phyloP scores from a whole-genome alignment of 2,797 vertebrate genomes.

The Mormyrops attenuatus region DNA sequence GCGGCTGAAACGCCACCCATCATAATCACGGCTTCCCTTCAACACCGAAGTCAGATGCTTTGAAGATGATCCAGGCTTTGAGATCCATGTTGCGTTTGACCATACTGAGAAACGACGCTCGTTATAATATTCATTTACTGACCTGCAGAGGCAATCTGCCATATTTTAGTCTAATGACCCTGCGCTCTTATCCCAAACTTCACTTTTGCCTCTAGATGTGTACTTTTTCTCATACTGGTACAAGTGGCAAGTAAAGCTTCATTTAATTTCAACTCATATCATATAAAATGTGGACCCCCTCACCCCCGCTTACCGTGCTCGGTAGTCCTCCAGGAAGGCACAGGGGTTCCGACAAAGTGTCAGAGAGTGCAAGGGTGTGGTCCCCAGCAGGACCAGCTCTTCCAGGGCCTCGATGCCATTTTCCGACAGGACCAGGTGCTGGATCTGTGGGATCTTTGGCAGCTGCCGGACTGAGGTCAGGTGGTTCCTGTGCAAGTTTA shows the following conservation, averaged over 20 bases:
- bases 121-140: not conserved
- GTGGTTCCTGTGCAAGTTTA: constrained; percentile 84
- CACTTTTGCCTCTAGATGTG: not conserved
- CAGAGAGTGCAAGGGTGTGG: constrained; percentile 73
- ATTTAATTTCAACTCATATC: not conserved
- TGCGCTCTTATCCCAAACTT: not conserved
- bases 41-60: not conserved
- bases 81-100: not conserved
- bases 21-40: not conserved
- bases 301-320: constrained; percentile 64
- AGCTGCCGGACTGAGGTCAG: constrained; percentile 81
- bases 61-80: not conserved
- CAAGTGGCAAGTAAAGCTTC: not conserved
- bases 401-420: constrained; percentile 74
- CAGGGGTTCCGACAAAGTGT: constrained; percentile 80
- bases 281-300: not conserved
- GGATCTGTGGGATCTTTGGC: constrained; percentile 84
- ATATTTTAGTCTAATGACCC: not conserved
- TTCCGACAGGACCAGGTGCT: constrained; percentile 82
- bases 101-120: not conserved
- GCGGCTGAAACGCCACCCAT: not conserved
- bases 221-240: not conserved
- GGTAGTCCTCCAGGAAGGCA: constrained; percentile 82
- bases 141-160: not conserved
- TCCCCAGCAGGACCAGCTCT: constrained; percentile 68